Conservation (phyloP, 2,113 vertebrate genomes). For the Chamaea fasciata region DNA sequence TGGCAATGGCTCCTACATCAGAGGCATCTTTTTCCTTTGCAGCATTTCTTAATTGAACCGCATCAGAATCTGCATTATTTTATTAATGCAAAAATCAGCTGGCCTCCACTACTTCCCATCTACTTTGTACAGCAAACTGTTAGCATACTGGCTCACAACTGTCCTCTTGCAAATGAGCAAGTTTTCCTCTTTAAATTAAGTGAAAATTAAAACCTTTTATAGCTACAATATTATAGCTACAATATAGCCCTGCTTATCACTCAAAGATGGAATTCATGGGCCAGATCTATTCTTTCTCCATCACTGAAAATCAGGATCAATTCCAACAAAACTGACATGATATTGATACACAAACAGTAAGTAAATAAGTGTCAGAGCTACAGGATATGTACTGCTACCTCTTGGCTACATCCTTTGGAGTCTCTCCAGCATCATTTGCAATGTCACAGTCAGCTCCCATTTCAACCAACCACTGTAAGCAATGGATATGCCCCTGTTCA, state of each 20-base stretch:
- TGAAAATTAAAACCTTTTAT: background rate
- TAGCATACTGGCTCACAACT: background rate
- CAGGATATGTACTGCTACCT: constrained; percentile 62
- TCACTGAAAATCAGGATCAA: background rate
- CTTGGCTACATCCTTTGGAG: constrained; percentile 76
- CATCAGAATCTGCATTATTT: background rate
- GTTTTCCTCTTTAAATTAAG: background rate
- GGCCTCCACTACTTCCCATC: background rate
- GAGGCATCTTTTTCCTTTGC: background rate
- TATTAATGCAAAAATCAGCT: background rate
- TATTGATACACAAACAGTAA: background rate
- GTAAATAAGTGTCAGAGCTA: background rate
- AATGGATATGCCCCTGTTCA: constrained; percentile 72
- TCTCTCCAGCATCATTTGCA: constrained; percentile 73
- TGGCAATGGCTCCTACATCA: background rate
- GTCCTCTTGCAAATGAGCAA: background rate
- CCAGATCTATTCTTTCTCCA: background rate
- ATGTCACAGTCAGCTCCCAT: constrained; percentile 76
- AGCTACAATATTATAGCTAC: background rate
- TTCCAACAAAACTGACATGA: background rate
- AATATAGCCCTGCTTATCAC: background rate
- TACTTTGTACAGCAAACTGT: background rate
- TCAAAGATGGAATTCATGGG: background rate
- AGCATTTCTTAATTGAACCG: background rate
- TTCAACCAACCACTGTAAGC: constrained; percentile 78